phyloP scores from a whole-genome alignment of 2,888 invertebrate genomes.

The Nemotelus nigrinus region DNA sequence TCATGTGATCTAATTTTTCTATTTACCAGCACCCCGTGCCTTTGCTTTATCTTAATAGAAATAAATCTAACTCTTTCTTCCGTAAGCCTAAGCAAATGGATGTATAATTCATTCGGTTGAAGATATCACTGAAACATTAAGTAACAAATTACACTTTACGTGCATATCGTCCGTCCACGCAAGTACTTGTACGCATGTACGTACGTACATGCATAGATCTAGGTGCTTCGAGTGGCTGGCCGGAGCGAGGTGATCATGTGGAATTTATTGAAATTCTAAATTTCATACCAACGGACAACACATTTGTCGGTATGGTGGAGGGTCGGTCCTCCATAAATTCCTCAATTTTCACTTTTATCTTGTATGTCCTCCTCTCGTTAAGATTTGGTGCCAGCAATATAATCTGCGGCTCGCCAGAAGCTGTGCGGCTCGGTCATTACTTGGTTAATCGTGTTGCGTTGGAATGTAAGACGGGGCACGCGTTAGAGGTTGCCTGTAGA shows the following conservation, averaged over 20 bases:
- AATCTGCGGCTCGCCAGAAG: conserved; percentile 15
- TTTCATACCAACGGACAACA: conserved; percentile 7
- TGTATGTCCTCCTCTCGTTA: conserved; percentile 21
- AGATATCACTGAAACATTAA: conserved; percentile 27
- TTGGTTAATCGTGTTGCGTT: background rate
- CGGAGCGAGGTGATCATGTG: too few species aligned
- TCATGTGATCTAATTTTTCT: background rate
- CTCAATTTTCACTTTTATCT: conserved; percentile 35
- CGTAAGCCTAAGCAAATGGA: background rate
- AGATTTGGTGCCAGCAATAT: conserved; percentile 12
- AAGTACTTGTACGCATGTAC: background rate
- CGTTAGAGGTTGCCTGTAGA: background rate
- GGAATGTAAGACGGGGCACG: conserved; percentile 8
- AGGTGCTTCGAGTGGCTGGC: too few species aligned
- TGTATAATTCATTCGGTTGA: conserved; percentile 22
- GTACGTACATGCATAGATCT: background rate
- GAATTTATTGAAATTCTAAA: background rate
- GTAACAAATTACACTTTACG: conserved; percentile 26
- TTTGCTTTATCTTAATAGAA: background rate
- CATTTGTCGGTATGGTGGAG: conserved; percentile 3
- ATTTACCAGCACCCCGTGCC: background rate
- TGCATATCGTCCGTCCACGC: background rate
- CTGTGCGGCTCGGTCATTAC: background rate
- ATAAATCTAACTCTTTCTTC: conserved; percentile 11
- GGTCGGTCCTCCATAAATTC: conserved; percentile 16